A percentile compares a stretch with the other conserved stretches of the same genome.
Conservation (phyloP, 1,140 invertebrate genomes). For the Drosophila pseudoobscura region DNA sequence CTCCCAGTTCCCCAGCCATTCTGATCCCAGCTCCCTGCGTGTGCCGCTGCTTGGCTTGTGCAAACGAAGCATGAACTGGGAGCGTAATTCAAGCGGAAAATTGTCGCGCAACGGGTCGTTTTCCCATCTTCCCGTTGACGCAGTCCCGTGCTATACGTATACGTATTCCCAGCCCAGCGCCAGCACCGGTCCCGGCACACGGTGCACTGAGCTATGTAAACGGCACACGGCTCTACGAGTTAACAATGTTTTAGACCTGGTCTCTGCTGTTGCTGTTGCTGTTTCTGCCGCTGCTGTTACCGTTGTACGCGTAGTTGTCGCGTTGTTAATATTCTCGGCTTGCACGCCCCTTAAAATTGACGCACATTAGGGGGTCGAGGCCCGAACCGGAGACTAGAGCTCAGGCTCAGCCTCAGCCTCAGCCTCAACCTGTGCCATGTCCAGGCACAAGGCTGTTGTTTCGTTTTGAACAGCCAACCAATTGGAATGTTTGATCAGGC, state of each 20-base stretch:
- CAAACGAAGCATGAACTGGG: conserved; percentile 80
- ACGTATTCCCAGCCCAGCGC: conserved; percentile 19
- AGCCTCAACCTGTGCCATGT: too few species aligned
- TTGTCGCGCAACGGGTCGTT: conserved; percentile 78
- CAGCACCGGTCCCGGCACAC: background rate
- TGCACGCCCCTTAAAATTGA: conserved; percentile 58
- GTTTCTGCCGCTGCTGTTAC: conserved; percentile 16
- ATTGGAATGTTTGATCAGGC: conserved; percentile 78
- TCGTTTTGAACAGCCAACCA: conserved; percentile 34
- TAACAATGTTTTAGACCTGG: conserved; percentile 63
- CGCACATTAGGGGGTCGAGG: conserved; percentile 50
- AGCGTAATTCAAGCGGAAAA: conserved; percentile 81
- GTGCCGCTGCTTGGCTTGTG: conserved; percentile 43
- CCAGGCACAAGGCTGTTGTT: background rate
- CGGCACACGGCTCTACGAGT: conserved; percentile 60
- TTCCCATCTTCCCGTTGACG: conserved; percentile 41
- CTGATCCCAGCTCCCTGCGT: background rate
- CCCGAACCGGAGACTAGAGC: conserved; percentile 7
- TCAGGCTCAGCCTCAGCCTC: too few species aligned
- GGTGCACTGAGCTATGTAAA: conserved; percentile 62
- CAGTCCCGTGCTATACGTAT: background rate
- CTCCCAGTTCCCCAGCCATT: background rate
- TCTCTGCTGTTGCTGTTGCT: conserved; percentile 17
- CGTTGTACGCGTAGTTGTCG: conserved; percentile 39
- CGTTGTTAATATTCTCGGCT: conserved; percentile 74